Base-by-base conservation (phyloP, 1,140 invertebrate species). In the Zaprionus inermis region DNA sequence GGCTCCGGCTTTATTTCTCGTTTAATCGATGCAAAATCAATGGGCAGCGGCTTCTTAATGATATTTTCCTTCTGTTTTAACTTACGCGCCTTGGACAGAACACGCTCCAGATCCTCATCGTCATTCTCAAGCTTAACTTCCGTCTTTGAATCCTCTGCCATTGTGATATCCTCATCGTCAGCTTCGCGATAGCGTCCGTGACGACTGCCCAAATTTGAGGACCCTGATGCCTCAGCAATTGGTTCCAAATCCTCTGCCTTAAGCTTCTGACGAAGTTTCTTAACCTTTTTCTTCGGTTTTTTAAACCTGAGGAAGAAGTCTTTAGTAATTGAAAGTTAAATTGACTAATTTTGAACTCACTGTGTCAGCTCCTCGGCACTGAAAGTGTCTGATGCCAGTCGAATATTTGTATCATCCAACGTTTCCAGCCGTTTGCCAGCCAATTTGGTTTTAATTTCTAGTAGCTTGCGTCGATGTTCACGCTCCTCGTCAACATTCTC, bases 201-300 rank as follows among this genome's bases (percentile, higher is more conserved):
- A 73, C 94, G 93, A 68, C 94, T 94, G 28, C 94, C 94, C 36
- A 94, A 91, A 82, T 94, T 93, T 52, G 93, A 91, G 16, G 94
- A 89, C 69, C 93, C 91, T 28, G 93, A 81, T 9, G 88, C 63
- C 55, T 93, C 90, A 11, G 55, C 64, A 30, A 91, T 38, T 11
- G 92, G 56, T 30, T 93, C 63, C 5, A 95, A 90, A 79, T 95
- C 94, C 59, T 95, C 94, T 2, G 94, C 94, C 70, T 94, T 95
- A 0, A 95, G 76, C 49, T 93, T 93, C 46, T 93, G 92, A 5
- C 94, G 88, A 18, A 94, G 90, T 85, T 94, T 92, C 76, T 93
- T 92, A 74, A 97, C 95, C 93, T 97, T 98, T 91, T 97, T 98
- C 91, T 98, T 99, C 30, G 96, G 94, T 93, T 99, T 99, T 91